phyloP scores from a whole-genome alignment of 2,888 invertebrate genomes.

The Hirtodrosophila alboralis region DNA sequence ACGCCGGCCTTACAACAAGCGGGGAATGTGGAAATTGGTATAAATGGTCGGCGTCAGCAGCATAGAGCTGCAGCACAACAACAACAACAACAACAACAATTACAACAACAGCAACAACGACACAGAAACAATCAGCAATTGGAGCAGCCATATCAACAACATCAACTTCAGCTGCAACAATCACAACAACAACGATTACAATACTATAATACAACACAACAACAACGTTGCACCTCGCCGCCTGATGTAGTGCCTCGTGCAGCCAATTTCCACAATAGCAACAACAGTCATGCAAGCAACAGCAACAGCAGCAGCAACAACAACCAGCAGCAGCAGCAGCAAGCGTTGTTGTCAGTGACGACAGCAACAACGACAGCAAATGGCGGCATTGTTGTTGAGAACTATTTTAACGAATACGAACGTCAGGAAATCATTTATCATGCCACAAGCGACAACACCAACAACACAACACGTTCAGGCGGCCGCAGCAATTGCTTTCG shows the following conservation, averaged over 20 bases:
- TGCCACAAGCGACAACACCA: conserved; percentile 50
- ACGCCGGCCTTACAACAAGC: conserved; percentile 65
- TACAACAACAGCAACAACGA: conserved; percentile 61
- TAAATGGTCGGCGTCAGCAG: conserved; percentile 64
- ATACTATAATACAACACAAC: conserved; percentile 56
- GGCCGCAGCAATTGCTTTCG: conserved; percentile 67
- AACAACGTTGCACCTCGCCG: conserved; percentile 81
- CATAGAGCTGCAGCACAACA: conserved; percentile 36
- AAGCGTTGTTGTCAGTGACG: conserved; percentile 39
- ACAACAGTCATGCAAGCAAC: conserved; percentile 28
- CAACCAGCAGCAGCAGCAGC: conserved; percentile 37
- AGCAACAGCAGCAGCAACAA: conserved; percentile 33
- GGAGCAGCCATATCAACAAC: conserved; percentile 67
- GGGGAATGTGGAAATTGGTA: conserved; percentile 17
- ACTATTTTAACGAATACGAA: conserved; percentile 83
- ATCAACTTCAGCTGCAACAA: conserved; percentile 61
- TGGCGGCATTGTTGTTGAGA: conserved; percentile 82
- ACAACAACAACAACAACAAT: conserved; percentile 50
- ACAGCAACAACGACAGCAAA: conserved; percentile 33
- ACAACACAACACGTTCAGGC: conserved; percentile 48
- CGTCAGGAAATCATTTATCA: conserved; percentile 84
- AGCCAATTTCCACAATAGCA: conserved; percentile 73
- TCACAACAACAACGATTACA: conserved; percentile 59
- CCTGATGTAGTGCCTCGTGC: conserved; percentile 83
- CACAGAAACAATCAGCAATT: conserved; percentile 66